Evolutionary conservation across 2,888 invertebrate species (phyloP), one percentile per base, ranked within the genome.

Genomic region (Chromoteleia sp.): DNA sequence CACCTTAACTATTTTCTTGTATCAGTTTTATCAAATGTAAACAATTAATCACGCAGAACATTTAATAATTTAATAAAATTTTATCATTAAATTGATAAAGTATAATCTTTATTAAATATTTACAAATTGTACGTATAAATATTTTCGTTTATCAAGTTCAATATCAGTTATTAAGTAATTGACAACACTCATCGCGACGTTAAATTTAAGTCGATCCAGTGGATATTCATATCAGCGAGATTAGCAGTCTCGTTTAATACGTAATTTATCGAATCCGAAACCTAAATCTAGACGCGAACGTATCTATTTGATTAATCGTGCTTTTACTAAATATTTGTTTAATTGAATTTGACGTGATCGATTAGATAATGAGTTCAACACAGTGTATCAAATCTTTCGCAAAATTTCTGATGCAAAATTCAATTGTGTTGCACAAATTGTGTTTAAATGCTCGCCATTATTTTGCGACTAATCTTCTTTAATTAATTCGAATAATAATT

Each of bases 301-400:
- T 58, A 75, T 75, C 19, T 48, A 65, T 65, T 65, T n/a, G 75
- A 75, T 75, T 75, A 65, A 65, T 65, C 50, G 67, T 50, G 65
- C 58, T 58, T 75, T 58, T 25, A 29, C 14, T 58, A 21, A 65
- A 58, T 58, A 56, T 75, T 75, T 58, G 58, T 48, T 48, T 50
- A 76, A 76, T 52, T 68, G n/a, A 17, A 76, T 76, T 76, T 58
- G 12, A 21, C 41, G n/a, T 68, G 14, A 52, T 48, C 43, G 52
- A 65, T 75, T 58, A 39, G 75, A 67, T 75, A 63, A 48, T 41
- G 19, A 67, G 17, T 54, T 54, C 5, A 67, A 50, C 36, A 17
- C 5, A 41, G 25, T 68, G 30, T 68, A 33, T 58, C 1, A 36
- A 63, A 33, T 48, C 33, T 19, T 39, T 1, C 25, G 17, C 6